phyloP scores from a whole-genome alignment of 1,140 invertebrate species.

The Drosophila ercepeae region DNA sequence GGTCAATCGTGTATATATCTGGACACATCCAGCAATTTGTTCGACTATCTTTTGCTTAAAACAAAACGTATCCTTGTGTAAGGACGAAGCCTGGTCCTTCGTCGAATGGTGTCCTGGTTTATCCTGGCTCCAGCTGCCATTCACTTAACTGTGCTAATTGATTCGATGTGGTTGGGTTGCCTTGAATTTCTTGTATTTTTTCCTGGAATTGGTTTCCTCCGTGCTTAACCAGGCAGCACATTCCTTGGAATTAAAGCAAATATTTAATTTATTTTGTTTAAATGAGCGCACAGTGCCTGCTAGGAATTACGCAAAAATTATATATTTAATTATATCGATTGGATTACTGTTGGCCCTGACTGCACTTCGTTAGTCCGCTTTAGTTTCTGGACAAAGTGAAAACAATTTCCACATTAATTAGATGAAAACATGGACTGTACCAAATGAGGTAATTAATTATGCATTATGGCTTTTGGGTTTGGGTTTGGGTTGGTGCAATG shows the following conservation, averaged over 20 bases:
- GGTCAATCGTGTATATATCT: conserved; percentile 52
- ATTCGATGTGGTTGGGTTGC: conserved; percentile 39
- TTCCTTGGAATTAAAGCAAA: conserved; percentile 14
- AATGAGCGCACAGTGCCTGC: neutral
- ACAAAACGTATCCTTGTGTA: conserved; percentile 28
- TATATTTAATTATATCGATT: conserved; percentile 31
- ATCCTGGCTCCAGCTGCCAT: neutral
- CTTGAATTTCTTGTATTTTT: conserved; percentile 19
- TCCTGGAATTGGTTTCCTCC: conserved; percentile 10
- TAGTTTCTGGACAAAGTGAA: conserved; percentile 25
- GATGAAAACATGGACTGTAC: conserved; percentile 30
- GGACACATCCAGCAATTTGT: conserved; percentile 21
- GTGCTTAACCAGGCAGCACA: neutral
- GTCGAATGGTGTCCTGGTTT: neutral
- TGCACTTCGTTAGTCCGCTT: conserved; percentile 13
- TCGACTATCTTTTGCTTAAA: conserved; percentile 4
- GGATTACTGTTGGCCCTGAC: neutral
- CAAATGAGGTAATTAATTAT: conserved; percentile 39
- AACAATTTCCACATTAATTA: conserved; percentile 44
- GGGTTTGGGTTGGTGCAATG: no score
- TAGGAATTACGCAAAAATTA: neutral
- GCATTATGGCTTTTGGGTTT: conserved; percentile 26
- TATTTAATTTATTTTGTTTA: conserved; percentile 11
- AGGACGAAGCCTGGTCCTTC: no score
- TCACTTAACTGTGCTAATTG: conserved; percentile 57